Percentiles rank a stretch among this genome's conserved stretches.
Conservation (phyloP, 2,888 invertebrate species). For the Parthenolecanium corni region DNA sequence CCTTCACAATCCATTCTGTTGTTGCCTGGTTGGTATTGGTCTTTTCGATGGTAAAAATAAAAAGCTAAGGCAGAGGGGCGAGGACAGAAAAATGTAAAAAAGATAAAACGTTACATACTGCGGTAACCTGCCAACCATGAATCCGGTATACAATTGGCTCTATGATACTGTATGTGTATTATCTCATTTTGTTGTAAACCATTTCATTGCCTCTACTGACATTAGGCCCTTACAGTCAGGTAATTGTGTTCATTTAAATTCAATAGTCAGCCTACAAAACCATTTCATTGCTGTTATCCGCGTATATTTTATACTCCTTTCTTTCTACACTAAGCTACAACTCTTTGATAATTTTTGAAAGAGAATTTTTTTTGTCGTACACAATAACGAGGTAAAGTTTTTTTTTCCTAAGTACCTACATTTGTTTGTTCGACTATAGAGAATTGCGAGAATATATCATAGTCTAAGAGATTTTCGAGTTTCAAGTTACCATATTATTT, state of each 20-base stretch:
- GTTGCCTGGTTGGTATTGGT: too few species aligned
- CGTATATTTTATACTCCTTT: neutral
- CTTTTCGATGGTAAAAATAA: slow-evolving; percentile 14
- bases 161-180: slow-evolving; percentile 21
- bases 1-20: too few species aligned
- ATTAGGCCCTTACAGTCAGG: slow-evolving; percentile 9
- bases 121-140: slow-evolving; percentile 24
- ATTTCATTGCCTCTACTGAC: slow-evolving; percentile 3
- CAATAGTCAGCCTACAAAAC: slow-evolving; percentile 6
- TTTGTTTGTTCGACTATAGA: too few species aligned
- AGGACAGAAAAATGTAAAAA: too few species aligned
- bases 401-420: too few species aligned
- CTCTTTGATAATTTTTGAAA: too few species aligned
- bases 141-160: slow-evolving; percentile 22
- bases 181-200: slow-evolving; percentile 7
- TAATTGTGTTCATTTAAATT: slow-evolving; percentile 25
- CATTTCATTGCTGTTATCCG: slow-evolving; percentile 8
- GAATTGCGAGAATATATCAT: too few species aligned
- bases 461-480: too few species aligned
- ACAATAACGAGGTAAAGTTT: too few species aligned
- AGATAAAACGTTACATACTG: neutral
- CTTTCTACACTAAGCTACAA: neutral
- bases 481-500: too few species aligned
- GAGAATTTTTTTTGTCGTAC: too few species aligned
- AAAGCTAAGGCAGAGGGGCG: neutral